These are phyloP conservation scores for Cyphomyrus discorhynchus DNA, from an alignment of 2,113 vertebrate genomes.

Conservation along the genomic window DNA sequence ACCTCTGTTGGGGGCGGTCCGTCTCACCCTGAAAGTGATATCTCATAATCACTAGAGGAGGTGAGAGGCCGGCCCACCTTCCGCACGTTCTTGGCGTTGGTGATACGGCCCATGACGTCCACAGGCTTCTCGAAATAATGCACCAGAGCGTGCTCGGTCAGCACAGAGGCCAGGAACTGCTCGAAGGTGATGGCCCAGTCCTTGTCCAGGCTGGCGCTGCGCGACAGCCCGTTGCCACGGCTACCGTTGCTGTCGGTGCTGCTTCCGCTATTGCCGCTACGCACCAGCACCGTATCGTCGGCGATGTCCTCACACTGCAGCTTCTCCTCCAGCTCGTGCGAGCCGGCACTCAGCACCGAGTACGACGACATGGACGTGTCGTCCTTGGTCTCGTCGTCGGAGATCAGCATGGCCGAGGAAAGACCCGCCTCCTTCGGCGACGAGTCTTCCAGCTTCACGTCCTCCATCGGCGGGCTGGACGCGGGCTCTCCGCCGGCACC, in stretches of 20 bases:
- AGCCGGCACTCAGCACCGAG: slow-evolving; percentile 89
- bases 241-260: slow-evolving; percentile 28
- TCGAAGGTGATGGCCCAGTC: slow-evolving; percentile 98
- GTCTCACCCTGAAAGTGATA: slow-evolving; percentile 80
- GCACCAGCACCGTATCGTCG: slow-evolving; percentile 86
- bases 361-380: slow-evolving; percentile 97
- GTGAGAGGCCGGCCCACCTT: slow-evolving; percentile 74
- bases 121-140: slow-evolving; percentile 90
- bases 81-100: slow-evolving; percentile 81
- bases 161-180: slow-evolving; percentile 88
- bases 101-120: slow-evolving; percentile 77
- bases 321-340: slow-evolving; percentile 87
- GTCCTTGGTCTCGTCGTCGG: slow-evolving; percentile 89
- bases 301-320: slow-evolving; percentile 92
- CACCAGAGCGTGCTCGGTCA: slow-evolving; percentile 88
- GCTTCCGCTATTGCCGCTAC: slow-evolving; percentile 34
- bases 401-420: slow-evolving; percentile 88
- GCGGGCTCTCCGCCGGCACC: slow-evolving; percentile 39
- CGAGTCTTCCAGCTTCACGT: slow-evolving; percentile 87
- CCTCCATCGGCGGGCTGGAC: slow-evolving; percentile 72
- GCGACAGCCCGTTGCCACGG: slow-evolving; percentile 52
- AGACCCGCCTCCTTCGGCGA: slow-evolving; percentile 79
- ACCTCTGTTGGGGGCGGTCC: not conserved
- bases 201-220: slow-evolving; percentile 80
- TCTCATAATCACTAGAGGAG: slow-evolving; percentile 86